Conservation (phyloP, 64 coral and sea anemone species). For the Montipora sp. region DNA sequence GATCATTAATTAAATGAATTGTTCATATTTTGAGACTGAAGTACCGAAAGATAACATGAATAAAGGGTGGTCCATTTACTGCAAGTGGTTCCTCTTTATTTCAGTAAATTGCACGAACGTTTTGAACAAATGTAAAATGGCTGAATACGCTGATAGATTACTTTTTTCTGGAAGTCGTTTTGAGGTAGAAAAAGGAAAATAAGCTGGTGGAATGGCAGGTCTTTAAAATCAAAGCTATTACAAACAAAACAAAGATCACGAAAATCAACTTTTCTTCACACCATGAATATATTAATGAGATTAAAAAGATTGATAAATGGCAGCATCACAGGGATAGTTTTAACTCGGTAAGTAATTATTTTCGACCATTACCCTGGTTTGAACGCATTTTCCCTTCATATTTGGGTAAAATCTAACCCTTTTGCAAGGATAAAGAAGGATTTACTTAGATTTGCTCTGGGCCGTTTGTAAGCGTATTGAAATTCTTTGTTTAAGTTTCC, state of each 20-base stretch:
- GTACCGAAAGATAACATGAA: too few relatives aligned
- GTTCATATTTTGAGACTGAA: too few relatives aligned
- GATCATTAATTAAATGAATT: too few relatives aligned
- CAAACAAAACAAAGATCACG: slow-evolving; percentile 10
- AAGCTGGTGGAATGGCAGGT: slow-evolving; percentile 45
- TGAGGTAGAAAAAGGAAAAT: neutral
- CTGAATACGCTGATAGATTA: neutral
- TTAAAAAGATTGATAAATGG: neutral
- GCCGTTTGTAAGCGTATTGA: neutral
- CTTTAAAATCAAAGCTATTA: neutral
- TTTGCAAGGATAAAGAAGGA: neutral
- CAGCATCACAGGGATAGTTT: neutral
- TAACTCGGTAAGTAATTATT: slow-evolving; percentile 23
- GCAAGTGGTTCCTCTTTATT: too few relatives aligned
- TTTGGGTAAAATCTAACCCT: neutral
- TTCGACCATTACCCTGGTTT: neutral
- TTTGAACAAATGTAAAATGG: neutral
- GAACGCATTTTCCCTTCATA: neutral
- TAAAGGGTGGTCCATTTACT: too few relatives aligned
- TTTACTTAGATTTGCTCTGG: neutral
- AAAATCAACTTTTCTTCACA: neutral
- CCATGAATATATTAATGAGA: slow-evolving; percentile 33
- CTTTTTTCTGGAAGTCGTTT: neutral
- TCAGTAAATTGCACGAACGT: too few relatives aligned
- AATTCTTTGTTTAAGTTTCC: neutral